A percentile compares a stretch with the other conserved stretches of the same genome.
phyloP scores from a whole-genome alignment of 2,888 invertebrate species.

The Caprella mutica region DNA sequence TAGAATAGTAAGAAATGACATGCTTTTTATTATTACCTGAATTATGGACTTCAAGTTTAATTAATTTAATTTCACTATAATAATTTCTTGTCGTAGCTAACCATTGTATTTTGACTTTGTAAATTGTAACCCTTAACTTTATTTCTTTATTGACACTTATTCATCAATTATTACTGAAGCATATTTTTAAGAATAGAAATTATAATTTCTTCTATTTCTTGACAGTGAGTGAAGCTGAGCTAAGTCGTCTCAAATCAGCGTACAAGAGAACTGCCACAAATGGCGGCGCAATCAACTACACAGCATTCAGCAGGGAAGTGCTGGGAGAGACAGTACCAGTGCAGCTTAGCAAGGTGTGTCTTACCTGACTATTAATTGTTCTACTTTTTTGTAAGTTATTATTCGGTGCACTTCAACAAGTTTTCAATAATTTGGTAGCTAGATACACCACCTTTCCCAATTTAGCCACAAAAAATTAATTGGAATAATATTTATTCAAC shows the following conservation, averaged over 20 bases:
- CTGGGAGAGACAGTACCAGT: slow-evolving; percentile 73
- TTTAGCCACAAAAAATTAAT: no score
- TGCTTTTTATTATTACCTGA: no score
- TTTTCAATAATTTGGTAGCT: background rate
- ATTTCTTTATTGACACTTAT: no score
- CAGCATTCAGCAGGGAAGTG: slow-evolving; percentile 70
- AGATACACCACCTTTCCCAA: background rate
- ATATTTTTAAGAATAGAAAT: no score
- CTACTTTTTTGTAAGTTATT: background rate
- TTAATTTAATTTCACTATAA: no score
- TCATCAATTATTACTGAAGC: background rate
- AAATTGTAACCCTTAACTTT: background rate
- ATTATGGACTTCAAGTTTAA: no score
- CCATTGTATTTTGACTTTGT: background rate
- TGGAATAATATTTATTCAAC: no score
- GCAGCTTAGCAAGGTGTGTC: slow-evolving; percentile 55
- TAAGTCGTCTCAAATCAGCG: slow-evolving; percentile 71
- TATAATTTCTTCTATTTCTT: slow-evolving; percentile 33
- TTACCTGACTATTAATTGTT: no score
- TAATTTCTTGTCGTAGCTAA: background rate
- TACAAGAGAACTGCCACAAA: slow-evolving; percentile 70
- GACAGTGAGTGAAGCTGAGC: slow-evolving; percentile 70
- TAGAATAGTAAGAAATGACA: no score
- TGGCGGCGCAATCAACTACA: slow-evolving; percentile 57
- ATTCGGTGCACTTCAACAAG: background rate